These are phyloP conservation scores for Cuculus canorus DNA, from an alignment of 2,797 vertebrate species.

Conservation along the genomic window DNA sequence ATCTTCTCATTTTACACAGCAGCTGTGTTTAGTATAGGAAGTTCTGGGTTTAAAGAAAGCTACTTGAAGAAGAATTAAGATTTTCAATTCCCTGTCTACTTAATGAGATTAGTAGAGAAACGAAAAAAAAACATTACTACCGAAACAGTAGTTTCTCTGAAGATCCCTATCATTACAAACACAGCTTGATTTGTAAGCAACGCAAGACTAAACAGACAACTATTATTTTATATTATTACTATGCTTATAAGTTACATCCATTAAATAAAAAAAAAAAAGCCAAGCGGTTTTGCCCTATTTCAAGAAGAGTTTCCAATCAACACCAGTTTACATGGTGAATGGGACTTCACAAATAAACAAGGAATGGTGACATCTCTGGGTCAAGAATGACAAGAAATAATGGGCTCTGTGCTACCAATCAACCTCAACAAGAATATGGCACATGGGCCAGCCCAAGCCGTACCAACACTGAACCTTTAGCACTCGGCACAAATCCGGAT, in stretches of 20 bases:
- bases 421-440: conserved; percentile 81
- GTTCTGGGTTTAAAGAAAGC: conserved; percentile 62
- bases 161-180: conserved; percentile 69
- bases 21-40: conserved; percentile 72
- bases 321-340: conserved; percentile 72
- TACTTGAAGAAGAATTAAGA: conserved; percentile 67
- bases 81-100: conserved; percentile 57
- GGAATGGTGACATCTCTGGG: conserved; percentile 76
- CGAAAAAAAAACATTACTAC: conserved; percentile 4
- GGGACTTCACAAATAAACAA: conserved; percentile 65
- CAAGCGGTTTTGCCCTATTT: conserved; percentile 77
- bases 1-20: conserved; percentile 65
- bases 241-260: conserved; percentile 78
- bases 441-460: conserved; percentile 79
- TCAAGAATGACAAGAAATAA: conserved; percentile 72
- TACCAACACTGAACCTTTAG: conserved; percentile 79
- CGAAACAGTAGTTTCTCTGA: conserved; percentile 66
- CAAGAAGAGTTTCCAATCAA: conserved; percentile 76
- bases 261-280: conserved; percentile 72
- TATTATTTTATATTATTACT: conserved; percentile 78
- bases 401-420: conserved; percentile 79
- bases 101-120: conserved; percentile 63
- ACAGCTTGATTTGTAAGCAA: conserved; percentile 73
- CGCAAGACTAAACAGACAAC: conserved; percentile 78
- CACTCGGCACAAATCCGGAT: conserved; percentile 77